These are phyloP conservation scores for Perizoma affinitatum DNA, from an alignment of 2,888 invertebrate genomes.

Conservation along the genomic window DNA sequence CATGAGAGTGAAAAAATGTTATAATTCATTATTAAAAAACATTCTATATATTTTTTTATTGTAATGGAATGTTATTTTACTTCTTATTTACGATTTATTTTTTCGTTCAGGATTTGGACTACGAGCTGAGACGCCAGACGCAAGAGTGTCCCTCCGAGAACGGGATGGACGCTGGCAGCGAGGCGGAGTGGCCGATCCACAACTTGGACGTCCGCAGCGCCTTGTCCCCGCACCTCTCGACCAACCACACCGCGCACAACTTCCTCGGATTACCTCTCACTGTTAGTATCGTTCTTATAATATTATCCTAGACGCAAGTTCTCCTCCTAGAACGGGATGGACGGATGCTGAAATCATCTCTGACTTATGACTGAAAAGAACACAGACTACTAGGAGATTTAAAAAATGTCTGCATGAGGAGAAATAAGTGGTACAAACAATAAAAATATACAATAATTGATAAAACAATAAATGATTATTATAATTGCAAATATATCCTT, in stretches of 20 bases:
- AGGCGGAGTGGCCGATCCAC: conserved; percentile 86
- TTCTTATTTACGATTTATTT: neutral
- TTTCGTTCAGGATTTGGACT: conserved; percentile 87
- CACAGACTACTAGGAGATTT: too few species aligned
- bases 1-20: too few species aligned
- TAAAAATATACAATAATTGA: too few species aligned
- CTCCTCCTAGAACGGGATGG: too few species aligned
- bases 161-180: conserved; percentile 78
- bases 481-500: too few species aligned
- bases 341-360: too few species aligned
- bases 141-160: conserved; percentile 83
- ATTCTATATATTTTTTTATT: conserved; percentile 22
- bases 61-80: neutral
- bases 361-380: too few species aligned
- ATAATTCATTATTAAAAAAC: too few species aligned
- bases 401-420: too few species aligned
- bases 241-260: conserved; percentile 78
- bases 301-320: too few species aligned
- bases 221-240: conserved; percentile 84
- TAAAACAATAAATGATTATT: too few species aligned
- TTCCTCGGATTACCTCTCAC: conserved; percentile 68
- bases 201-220: conserved; percentile 74
- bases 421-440: too few species aligned
- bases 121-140: conserved; percentile 89
- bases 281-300: conserved; percentile 8